These are phyloP conservation scores for Ia io DNA, from an alignment of 2,113 vertebrate species.

Conservation along the genomic window DNA sequence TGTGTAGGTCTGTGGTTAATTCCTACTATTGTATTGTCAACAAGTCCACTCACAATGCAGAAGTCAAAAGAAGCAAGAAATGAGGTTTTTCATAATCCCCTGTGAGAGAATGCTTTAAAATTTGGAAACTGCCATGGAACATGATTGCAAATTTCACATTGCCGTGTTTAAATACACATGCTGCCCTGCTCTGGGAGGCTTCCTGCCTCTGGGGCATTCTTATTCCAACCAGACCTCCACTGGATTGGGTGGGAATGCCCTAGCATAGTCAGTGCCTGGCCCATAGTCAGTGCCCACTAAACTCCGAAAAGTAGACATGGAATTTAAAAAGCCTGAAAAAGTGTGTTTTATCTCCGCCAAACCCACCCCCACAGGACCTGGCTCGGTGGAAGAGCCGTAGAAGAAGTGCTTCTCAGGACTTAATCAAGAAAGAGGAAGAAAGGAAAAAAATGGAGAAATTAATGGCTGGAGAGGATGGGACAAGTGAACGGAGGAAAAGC, in stretches of 20 bases:
- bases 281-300: neutral
- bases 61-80: neutral
- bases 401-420: constrained; percentile 95
- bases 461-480: constrained; percentile 81
- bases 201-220: neutral
- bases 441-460: constrained; percentile 95
- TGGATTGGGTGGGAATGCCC: neutral
- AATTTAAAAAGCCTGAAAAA: neutral
- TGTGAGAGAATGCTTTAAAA: neutral
- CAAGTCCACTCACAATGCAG: neutral
- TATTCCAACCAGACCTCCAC: neutral
- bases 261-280: too few species aligned
- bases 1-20: neutral
- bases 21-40: neutral
- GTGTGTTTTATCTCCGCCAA: neutral
- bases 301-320: neutral
- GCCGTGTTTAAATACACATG: neutral
- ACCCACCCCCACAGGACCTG: constrained; percentile 85
- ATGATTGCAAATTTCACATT: neutral
- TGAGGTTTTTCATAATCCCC: neutral
- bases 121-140: neutral
- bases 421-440: constrained; percentile 98
- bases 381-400: constrained; percentile 96
- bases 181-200: neutral
- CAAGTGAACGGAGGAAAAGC: constrained; percentile 91